phyloP scores from a whole-genome alignment of 2,797 vertebrate species.

The Sebastiscus albofasciatus region DNA sequence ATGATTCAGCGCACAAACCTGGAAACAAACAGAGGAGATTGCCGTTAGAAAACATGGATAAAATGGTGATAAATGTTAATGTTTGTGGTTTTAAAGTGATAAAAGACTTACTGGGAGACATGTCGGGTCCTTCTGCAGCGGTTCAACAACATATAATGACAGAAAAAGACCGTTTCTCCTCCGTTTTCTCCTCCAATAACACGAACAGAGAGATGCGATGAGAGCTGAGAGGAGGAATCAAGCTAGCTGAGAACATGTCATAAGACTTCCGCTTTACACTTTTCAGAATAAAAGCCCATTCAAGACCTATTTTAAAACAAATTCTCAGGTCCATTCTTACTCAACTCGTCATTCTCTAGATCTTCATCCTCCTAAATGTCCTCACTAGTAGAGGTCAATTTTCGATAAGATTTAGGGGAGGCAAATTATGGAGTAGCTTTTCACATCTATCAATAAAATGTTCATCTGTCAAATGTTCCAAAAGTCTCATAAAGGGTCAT shows the following conservation, averaged over 20 bases:
- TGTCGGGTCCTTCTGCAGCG: not conserved
- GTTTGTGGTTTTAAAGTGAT: rapidly evolving
- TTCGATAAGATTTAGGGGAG: too few relatives aligned
- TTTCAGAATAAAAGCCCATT: constrained; percentile 37
- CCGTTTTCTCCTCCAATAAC: not conserved
- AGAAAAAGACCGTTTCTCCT: not conserved
- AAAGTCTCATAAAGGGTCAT: too few relatives aligned
- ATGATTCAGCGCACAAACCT: constrained; percentile 50
- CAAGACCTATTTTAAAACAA: too few relatives aligned
- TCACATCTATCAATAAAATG: too few relatives aligned
- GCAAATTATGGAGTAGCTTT: too few relatives aligned
- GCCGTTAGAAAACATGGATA: rapidly evolving
- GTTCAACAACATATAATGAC: constrained; percentile 23
- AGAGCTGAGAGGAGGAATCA: constrained; percentile 22
- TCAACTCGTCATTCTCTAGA: too few relatives aligned
- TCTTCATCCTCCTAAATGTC: too few relatives aligned
- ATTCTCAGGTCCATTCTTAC: too few relatives aligned
- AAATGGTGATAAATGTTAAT: rapidly evolving
- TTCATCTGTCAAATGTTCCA: too few relatives aligned
- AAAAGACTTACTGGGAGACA: constrained; percentile 39
- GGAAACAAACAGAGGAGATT: not conserved
- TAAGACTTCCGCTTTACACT: rapidly evolving
- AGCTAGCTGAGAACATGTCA: rapidly evolving
- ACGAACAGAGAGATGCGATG: too few relatives aligned
- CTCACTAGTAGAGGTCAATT: too few relatives aligned